Base-by-base conservation (phyloP, 2,888 invertebrate species). In the Microchrysa polita region DNA sequence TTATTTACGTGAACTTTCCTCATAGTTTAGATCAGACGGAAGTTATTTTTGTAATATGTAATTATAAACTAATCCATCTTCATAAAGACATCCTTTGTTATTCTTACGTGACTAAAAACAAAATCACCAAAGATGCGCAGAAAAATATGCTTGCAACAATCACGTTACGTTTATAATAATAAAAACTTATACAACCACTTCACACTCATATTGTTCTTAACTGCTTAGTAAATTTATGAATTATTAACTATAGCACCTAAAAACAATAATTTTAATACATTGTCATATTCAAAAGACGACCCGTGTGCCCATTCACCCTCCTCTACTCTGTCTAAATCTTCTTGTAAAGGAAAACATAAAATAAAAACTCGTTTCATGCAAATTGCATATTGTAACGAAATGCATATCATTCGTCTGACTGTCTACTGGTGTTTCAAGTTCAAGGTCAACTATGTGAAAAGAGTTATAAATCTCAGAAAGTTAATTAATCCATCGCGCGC, bases 381-480 rank as follows among this genome's bases (percentile, higher is more conserved):
- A 34, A 48, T 48, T 65, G 65, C 65, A 65, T 65, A 42, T 42
- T 44, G 22, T 48, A 48, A 65, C 42, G 44, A 55, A 16, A 67
- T 67, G 67, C 69, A 69, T 69, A 55, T 55, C 57, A 69, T 69
- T 57, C 57, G 69, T 57, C 57, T 55, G 69, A 57, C 57, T 48
- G 65, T 48, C 65, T 69, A 57, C 42, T 40, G 22, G n/a, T 65
- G 55, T 57, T 57, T 69, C 69, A 69, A 69, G 69, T 69, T 69
- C 69, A 69, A 69, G 69, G 69, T 69, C 69, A 69, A 69, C 57
- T 42, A 69, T 69, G 65, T 65, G 69, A 69, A 69, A 69, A 69
- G 69, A 69, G 69, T 69, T 69, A 69, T 69, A 69, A 69, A 69
- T 69, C 69, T 69, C 69, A 20, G 69, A 69, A 57, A 69, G 69